Evolutionary conservation across 2,888 invertebrate species (phyloP).

Genomic region (Leptinotarsa juncta): DNA sequence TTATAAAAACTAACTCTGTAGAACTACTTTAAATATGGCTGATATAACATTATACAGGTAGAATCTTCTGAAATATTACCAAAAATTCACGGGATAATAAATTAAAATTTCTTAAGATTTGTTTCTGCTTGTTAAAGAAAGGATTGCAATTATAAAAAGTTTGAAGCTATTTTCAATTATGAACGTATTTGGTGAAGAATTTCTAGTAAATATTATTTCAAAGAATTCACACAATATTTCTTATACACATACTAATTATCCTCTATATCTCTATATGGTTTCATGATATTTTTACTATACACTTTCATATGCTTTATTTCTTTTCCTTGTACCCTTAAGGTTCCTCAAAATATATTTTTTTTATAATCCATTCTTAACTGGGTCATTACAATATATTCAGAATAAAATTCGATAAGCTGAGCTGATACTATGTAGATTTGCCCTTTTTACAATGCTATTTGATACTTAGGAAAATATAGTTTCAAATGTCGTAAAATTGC

Average conservation of each 20-base stretch:
- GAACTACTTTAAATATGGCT: conserved; percentile 47
- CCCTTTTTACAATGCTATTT: too few relatives aligned
- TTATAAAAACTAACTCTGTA: conserved; percentile 42
- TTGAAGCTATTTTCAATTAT: too few relatives aligned
- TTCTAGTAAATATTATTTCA: conserved; percentile 13
- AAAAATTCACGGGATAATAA: not conserved
- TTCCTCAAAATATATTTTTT: conserved; percentile 33
- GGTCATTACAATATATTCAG: too few relatives aligned
- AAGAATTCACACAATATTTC: conserved; percentile 20
- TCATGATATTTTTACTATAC: conserved; percentile 42
- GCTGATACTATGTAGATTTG: too few relatives aligned
- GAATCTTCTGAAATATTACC: not conserved
- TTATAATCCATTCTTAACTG: too few relatives aligned
- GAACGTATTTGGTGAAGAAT: not conserved
- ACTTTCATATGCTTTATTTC: conserved; percentile 18
- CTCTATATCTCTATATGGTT: conserved; percentile 37
- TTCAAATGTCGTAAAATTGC: not conserved
- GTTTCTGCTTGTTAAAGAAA: not conserved
- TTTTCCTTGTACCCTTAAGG: conserved; percentile 26
- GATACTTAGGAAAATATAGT: conserved; percentile 15
- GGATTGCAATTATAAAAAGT: too few relatives aligned
- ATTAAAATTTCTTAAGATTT: not conserved
- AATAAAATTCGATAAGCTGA: too few relatives aligned
- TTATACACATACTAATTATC: conserved; percentile 30
- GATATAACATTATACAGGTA: conserved; percentile 21